Conservation (phyloP, 2,113 vertebrate species). For the Chionomys nivalis region DNA sequence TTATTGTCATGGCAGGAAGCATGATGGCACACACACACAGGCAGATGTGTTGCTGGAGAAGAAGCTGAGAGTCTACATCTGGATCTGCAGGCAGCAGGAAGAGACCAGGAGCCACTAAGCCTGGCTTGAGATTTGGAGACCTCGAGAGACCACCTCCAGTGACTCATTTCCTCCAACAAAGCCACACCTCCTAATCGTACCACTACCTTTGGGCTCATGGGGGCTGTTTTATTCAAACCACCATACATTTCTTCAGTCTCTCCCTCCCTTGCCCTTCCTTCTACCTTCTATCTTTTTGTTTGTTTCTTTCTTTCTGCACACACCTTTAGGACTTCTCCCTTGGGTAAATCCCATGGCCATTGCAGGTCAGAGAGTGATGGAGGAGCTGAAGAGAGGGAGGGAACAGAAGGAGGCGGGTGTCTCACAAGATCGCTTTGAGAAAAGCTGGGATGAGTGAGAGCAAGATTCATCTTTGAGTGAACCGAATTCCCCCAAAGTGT, state of each 20-base stretch:
- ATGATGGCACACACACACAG: background rate
- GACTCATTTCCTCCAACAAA: background rate
- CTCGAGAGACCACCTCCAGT: background rate
- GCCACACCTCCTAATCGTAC: background rate
- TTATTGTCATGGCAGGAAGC: background rate
- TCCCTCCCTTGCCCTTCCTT: background rate
- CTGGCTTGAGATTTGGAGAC: background rate
- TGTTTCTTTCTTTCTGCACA: background rate
- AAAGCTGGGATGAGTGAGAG: constrained; percentile 64
- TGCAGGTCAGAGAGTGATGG: background rate
- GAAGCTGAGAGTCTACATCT: background rate
- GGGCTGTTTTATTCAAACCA: background rate
- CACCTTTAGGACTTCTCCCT: background rate
- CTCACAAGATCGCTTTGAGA: background rate
- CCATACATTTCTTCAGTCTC: background rate
- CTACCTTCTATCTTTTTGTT: background rate
- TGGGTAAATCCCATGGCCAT: no score
- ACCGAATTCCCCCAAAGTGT: background rate
- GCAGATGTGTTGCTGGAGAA: background rate
- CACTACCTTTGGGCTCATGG: background rate
- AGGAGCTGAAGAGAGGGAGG: background rate
- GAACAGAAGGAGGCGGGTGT: background rate
- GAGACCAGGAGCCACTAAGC: background rate
- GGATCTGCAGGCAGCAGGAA: background rate
- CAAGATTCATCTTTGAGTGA: background rate